Conservation (phyloP, 2,797 vertebrate species). For the Protonibea diacanthus region DNA sequence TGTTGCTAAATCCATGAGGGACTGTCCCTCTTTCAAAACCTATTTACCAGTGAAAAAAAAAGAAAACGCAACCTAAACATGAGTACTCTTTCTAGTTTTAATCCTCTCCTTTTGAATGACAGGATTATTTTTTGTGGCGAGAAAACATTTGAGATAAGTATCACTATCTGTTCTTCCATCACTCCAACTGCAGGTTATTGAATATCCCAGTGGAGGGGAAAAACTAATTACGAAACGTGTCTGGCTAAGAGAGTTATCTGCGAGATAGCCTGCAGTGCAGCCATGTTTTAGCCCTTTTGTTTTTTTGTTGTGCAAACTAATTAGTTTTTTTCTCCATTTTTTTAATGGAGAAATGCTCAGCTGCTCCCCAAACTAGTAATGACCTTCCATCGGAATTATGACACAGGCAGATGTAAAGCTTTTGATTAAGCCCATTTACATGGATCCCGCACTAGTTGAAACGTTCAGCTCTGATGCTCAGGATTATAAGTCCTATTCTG, state of each 20-base stretch:
- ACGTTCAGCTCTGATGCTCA: conserved; percentile 73
- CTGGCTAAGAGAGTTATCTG: conserved; percentile 87
- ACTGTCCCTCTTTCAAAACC: conserved; percentile 66
- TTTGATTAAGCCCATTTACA: conserved; percentile 83
- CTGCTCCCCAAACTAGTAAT: conserved; percentile 83
- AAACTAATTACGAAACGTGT: conserved; percentile 88
- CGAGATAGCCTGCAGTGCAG: conserved; percentile 85
- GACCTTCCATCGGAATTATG: conserved; percentile 84
- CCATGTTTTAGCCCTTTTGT: conserved; percentile 84
- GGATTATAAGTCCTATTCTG: conserved; percentile 77
- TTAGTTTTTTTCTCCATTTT: conserved; percentile 79
- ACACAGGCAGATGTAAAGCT: conserved; percentile 84
- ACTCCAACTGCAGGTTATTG: conserved; percentile 86
- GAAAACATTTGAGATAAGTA: conserved; percentile 84
- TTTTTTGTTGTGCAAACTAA: conserved; percentile 86
- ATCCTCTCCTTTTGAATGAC: conserved; percentile 82
- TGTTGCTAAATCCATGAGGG: conserved; percentile 55
- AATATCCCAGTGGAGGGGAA: conserved; percentile 85
- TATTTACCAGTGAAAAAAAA: conserved; percentile 63
- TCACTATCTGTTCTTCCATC: conserved; percentile 84
- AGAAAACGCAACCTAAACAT: conserved; percentile 36
- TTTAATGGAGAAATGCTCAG: conserved; percentile 76
- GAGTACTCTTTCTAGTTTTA: conserved; percentile 74
- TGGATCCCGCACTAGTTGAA: conserved; percentile 69
- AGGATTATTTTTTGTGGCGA: conserved; percentile 78